phyloP scores from a whole-genome alignment of 2,888 invertebrate genomes.

The Tillus elongatus region DNA sequence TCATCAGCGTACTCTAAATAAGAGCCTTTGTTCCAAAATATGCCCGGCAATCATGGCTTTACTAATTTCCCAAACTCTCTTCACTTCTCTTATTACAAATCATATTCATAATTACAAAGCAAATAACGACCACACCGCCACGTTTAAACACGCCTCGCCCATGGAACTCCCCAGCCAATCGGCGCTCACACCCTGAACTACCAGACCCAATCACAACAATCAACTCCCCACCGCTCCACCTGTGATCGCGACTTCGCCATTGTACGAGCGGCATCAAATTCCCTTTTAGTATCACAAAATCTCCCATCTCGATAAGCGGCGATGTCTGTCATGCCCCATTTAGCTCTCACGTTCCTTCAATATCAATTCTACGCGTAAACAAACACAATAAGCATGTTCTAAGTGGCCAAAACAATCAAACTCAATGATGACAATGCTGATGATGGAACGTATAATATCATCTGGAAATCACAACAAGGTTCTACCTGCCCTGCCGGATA shows the following conservation, averaged over 20 bases:
- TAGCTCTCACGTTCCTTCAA: neutral
- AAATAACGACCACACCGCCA: conserved; percentile 33
- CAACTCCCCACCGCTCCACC: conserved; percentile 18
- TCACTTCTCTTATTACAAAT: conserved; percentile 42
- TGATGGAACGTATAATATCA: conserved; percentile 42
- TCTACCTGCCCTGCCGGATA: conserved; percentile 18
- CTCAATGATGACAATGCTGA: conserved; percentile 44
- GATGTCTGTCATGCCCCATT: neutral
- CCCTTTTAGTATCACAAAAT: conserved; percentile 25
- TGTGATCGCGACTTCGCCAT: conserved; percentile 27
- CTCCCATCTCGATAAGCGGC: conserved; percentile 23
- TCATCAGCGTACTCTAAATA: conserved; percentile 38
- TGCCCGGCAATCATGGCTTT: conserved; percentile 39
- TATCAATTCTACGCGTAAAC: too few relatives aligned
- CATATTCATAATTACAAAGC: conserved; percentile 45
- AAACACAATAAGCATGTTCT: conserved; percentile 7
- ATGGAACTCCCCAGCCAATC: conserved; percentile 8
- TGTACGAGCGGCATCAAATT: conserved; percentile 22
- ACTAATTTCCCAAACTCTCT: conserved; percentile 39
- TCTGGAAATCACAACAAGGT: conserved; percentile 25
- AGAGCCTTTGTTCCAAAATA: conserved; percentile 38
- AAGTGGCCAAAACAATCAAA: conserved; percentile 10
- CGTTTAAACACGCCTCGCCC: conserved; percentile 27
- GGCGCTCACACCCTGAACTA: conserved; percentile 12
- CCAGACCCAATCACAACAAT: conserved; percentile 22